Base-by-base conservation (phyloP, 2,113 vertebrate genomes). In the Melozone crissalis region DNA sequence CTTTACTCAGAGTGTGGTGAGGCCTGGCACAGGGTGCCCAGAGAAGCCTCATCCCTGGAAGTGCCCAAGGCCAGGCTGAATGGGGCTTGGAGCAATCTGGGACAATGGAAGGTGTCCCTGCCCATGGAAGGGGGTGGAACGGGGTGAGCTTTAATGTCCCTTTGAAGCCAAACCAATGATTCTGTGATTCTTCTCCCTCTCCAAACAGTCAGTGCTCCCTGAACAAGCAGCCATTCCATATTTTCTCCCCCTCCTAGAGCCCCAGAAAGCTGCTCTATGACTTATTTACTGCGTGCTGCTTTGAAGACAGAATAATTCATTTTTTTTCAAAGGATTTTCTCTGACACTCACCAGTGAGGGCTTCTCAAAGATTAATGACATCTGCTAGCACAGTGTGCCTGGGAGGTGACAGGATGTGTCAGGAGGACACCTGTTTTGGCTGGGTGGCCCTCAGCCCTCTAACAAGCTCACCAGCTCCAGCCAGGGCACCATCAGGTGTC, bases 61-160 rank as follows among this genome's bases (percentile, higher is more conserved):
- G 24, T 35, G 20, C 1, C 17, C 87, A 18, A 35, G 14, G 47
- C 26, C 55, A 55, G 54, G 4, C 0, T 75, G 69, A 39, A 61
- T 0, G 0, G 54, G 28, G 13, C 28, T 35, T 68, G 39, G n/a
- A 83, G 62, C n/a, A 68, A 0, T 0, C n/a, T 89, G 30, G 11
- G 39, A 17, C 0, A 21, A 17, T 41, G 47, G 47, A 0, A 76
- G 16, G 3, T 75, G 71, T 75, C 46, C 13, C 28, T 47, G 39
- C 9, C 22, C 23, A 26, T 4, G 2, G n/a, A 13, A 61, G 14
- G 16, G 23, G 4, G 5, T 41, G 1, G 30, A 0, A 31, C 11
- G 19, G n/a, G 14, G 2, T 47, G 24, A 2, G 3, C 15, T 62
- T 54, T 55, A 23, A 76, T 21, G 11, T 35, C 41, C 30, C 24